Conservation (phyloP, 2,888 invertebrate species). For the Melikaiella ostensackeni region DNA sequence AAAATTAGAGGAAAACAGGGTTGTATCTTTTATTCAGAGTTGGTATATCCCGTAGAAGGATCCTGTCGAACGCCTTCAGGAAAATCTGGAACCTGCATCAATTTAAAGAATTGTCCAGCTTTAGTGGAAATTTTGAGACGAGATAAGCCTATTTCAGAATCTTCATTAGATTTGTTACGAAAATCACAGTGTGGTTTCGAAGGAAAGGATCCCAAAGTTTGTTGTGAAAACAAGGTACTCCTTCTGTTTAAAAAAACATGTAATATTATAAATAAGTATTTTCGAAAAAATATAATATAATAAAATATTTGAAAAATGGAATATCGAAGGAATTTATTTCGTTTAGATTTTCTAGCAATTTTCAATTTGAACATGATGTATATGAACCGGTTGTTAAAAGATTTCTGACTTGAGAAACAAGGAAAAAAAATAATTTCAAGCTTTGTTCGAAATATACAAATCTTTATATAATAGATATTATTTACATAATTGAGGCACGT, state of each 20-base stretch:
- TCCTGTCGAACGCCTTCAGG: conserved; percentile 62
- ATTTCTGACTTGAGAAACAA: too few species aligned
- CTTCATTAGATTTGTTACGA: conserved; percentile 66
- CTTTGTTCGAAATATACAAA: too few species aligned
- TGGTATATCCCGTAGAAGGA: conserved; percentile 41
- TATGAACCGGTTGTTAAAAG: too few species aligned
- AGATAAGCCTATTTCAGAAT: conserved; percentile 61
- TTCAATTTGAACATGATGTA: too few species aligned
- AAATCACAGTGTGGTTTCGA: conserved; percentile 78
- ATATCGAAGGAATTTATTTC: too few species aligned
- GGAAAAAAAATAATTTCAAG: too few species aligned
- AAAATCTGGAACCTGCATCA: conserved; percentile 72
- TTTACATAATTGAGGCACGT: not conserved
- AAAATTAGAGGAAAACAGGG: not conserved
- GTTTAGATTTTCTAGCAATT: too few species aligned
- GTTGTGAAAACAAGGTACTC: conserved; percentile 65
- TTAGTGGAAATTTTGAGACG: conserved; percentile 67
- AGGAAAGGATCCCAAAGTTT: conserved; percentile 75
- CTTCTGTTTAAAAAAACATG: not conserved
- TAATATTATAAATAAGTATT: too few species aligned
- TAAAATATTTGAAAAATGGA: too few species aligned
- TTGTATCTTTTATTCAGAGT: conserved; percentile 7
- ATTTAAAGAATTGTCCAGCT: conserved; percentile 71
- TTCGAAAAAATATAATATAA: too few species aligned
- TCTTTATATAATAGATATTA: not conserved